Base-by-base conservation (phyloP, 1,140 invertebrate genomes). In the Acyrthosiphon pisum region DNA sequence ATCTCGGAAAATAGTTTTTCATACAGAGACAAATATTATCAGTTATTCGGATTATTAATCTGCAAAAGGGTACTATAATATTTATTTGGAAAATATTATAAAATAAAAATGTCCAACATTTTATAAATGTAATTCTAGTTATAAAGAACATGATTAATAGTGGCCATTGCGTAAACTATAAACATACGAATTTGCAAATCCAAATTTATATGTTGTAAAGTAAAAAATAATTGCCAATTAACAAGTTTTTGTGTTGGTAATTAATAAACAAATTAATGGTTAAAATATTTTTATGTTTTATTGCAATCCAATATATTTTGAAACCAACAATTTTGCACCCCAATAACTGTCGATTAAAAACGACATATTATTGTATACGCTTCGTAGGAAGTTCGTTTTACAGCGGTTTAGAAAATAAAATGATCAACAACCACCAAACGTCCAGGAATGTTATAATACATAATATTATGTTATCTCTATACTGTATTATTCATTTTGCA, bases 241-340 rank as follows among this genome's bases (percentile, higher is more conserved):
- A n/a, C 30, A n/a, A 76, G 14, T 76, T 18, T 76, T 76, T 76
- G 14, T 76, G n/a, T 76, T 76, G 60, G 11, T 50, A 53, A 53
- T n/a, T 76, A 76, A 76, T 68, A 60, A 76, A n/a, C 14, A 1
- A 76, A n/a, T 76, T 76, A n/a, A 76, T 76, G 60, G 30, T n/a
- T n/a, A 76, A 76, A 76, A 76, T 76, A 76, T 76, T 18, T n/a
- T 76, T n/a, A n/a, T 68, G 60, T 76, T n/a, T 76, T 76, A 76
- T 76, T 76, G 14, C 60, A 18, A n/a, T 18, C 30, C 60, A 76
- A 76, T 76, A n/a, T 30, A 60, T 30, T 53, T 76, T n/a, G 0
- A n/a, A n/a, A 76, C 60, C 60, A 76, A 76, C n/a, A 76, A 18
- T n/a, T n/a, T 18, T 76, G 0, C 1, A 76, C 30, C n/a, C 30